Evolutionary conservation across 2,797 vertebrate species (phyloP).

Genomic region (Pitangus sulphuratus): DNA sequence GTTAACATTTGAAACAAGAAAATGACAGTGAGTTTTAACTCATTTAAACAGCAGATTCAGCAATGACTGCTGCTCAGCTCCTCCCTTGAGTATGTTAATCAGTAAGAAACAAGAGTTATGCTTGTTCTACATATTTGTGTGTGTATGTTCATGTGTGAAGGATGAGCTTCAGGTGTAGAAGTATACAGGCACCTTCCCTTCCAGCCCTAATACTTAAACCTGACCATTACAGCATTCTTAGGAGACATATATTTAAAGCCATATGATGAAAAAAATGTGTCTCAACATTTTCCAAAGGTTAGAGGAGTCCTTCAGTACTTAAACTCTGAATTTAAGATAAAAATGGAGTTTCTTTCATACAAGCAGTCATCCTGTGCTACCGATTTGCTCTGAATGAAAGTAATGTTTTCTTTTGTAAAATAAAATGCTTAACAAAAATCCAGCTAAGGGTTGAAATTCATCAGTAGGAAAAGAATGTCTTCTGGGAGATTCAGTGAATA

Average conservation of each 20-base stretch:
- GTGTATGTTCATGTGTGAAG: background rate
- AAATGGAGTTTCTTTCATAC: background rate
- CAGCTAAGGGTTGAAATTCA: background rate
- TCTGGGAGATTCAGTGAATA: background rate
- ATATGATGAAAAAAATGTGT: background rate
- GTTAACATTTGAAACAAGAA: background rate
- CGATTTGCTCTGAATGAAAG: background rate
- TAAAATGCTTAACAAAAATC: background rate
- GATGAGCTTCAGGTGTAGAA: background rate
- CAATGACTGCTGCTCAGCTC: background rate
- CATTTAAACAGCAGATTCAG: background rate
- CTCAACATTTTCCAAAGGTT: background rate
- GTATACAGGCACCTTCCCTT: background rate
- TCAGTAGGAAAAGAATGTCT: background rate
- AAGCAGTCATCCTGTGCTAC: background rate
- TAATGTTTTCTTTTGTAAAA: background rate
- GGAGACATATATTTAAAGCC: background rate
- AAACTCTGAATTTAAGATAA: background rate
- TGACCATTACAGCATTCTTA: background rate
- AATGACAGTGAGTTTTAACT: background rate
- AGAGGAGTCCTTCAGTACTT: background rate
- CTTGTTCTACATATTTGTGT: background rate
- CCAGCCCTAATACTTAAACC: background rate
- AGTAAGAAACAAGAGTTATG: background rate
- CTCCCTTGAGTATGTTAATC: background rate